Evolutionary conservation across 2,888 invertebrate species (phyloP).

Genomic region (Prenolepis imparis): DNA sequence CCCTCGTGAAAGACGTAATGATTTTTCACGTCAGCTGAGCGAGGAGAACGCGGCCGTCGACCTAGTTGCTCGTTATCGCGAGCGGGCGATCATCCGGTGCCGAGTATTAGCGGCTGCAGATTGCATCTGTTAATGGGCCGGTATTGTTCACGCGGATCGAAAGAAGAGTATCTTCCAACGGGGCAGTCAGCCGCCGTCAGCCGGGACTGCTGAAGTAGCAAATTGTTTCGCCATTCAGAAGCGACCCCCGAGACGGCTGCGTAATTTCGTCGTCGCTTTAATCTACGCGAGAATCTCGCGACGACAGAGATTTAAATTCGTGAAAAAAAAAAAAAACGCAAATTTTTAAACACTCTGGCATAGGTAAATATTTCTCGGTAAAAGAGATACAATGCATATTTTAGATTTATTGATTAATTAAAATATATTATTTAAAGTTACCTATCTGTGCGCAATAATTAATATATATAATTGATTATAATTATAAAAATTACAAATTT

Average conservation of each 20-base stretch:
- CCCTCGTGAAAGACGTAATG: slow-evolving; percentile 56
- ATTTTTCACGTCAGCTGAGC: slow-evolving; percentile 64
- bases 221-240: slow-evolving; percentile 47
- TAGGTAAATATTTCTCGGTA: not conserved
- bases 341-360: slow-evolving; percentile 17
- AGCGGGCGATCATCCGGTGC: slow-evolving; percentile 50
- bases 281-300: slow-evolving; percentile 20
- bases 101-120: slow-evolving; percentile 61
- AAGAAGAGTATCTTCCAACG: slow-evolving; percentile 51
- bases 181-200: not conserved
- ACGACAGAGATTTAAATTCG: slow-evolving; percentile 41
- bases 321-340: not conserved
- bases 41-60: slow-evolving; percentile 56
- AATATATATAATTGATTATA: not conserved
- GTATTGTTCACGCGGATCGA: slow-evolving; percentile 58
- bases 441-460: not conserved
- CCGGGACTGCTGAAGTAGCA: slow-evolving; percentile 42
- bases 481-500: not conserved
- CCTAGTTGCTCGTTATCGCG: slow-evolving; percentile 62
- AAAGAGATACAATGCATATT: not conserved
- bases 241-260: slow-evolving; percentile 31
- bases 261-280: slow-evolving; percentile 35
- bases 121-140: slow-evolving; percentile 62
- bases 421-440: not conserved
- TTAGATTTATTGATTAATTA: not conserved